Percentiles rank a stretch among this genome's conserved stretches.
Conservation (phyloP, 2,113 vertebrate genomes). For the Drymodes brunneopygia region DNA sequence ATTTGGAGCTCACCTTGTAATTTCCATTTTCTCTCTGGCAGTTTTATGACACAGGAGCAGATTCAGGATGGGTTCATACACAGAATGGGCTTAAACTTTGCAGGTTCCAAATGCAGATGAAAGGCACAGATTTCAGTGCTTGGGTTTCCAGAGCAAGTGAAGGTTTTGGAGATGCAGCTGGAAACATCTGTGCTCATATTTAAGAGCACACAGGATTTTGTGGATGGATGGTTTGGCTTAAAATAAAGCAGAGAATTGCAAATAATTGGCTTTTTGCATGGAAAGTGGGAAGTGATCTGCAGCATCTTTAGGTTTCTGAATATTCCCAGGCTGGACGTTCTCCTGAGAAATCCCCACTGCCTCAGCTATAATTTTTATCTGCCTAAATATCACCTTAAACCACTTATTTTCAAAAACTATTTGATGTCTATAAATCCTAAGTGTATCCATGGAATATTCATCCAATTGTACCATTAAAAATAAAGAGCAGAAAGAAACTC, state of each 20-base stretch:
- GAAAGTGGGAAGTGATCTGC: neutral
- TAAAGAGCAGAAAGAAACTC: neutral
- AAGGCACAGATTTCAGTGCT: neutral
- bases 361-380: neutral
- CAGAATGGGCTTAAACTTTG: neutral
- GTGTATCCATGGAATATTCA: neutral
- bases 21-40: neutral
- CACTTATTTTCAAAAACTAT: neutral
- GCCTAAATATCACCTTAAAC: neutral
- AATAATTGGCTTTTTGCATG: neutral
- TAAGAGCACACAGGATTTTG: neutral
- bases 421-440: rapidly evolving
- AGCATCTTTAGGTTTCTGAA: neutral
- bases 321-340: neutral
- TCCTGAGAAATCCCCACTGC: neutral
- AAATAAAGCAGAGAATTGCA: neutral
- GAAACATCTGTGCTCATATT: neutral
- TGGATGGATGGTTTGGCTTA: neutral
- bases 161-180: neutral
- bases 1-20: neutral
- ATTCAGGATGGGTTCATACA: neutral
- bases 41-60: neutral
- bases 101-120: neutral
- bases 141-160: neutral
- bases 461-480: neutral